Evolutionary conservation across 2,113 vertebrate genomes (phyloP).

Genomic region (Alethe diademata): DNA sequence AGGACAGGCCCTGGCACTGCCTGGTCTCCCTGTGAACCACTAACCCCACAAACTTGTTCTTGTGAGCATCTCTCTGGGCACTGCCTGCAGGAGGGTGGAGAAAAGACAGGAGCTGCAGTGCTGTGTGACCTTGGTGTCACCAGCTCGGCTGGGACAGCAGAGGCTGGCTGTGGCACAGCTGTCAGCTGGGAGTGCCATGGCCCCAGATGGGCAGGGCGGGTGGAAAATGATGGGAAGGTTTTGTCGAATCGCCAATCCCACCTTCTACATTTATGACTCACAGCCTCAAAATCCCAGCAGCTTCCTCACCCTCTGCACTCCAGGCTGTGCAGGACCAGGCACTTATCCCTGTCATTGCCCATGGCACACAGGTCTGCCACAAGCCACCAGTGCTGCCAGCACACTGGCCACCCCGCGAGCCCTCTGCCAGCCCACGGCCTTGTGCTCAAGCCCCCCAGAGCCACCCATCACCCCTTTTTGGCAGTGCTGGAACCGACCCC

Average conservation of each 20-base stretch:
- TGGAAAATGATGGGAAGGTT: slow-evolving; percentile 19
- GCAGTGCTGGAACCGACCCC: fast-evolving
- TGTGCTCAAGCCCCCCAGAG: fast-evolving
- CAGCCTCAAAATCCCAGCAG: not conserved
- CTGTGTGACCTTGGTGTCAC: not conserved
- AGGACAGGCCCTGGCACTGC: not conserved
- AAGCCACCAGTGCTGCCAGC: fast-evolving
- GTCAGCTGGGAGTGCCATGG: not conserved
- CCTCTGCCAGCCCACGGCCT: not conserved
- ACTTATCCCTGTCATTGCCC: fast-evolving
- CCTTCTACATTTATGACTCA: slow-evolving; percentile 30
- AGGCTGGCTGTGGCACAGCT: fast-evolving
- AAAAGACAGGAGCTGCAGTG: not conserved
- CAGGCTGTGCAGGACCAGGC: fast-evolving
- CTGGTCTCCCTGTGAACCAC: fast-evolving
- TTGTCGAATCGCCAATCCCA: not conserved
- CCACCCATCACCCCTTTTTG: not conserved
- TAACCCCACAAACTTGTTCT: fast-evolving
- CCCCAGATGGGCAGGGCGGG: not conserved
- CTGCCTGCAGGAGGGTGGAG: not conserved
- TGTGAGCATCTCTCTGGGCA: fast-evolving
- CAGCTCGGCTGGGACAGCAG: fast-evolving
- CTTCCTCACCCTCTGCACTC: not conserved
- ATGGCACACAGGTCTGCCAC: fast-evolving
- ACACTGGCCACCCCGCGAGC: fast-evolving